Conservation (phyloP, 1,140 invertebrate species). For the Drosophila jambulina region DNA sequence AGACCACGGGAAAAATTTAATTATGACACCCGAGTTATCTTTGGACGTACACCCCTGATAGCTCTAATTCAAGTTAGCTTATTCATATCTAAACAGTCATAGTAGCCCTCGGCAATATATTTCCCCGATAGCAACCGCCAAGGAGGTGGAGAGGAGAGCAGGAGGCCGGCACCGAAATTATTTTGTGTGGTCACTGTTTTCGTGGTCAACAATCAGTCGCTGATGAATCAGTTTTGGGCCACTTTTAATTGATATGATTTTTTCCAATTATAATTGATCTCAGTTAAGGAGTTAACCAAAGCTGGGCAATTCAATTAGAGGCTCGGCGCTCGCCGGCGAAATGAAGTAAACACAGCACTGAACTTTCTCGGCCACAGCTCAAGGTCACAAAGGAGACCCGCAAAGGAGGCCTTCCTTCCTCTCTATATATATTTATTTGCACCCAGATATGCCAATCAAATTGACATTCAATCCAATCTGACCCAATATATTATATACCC, state of each 20-base stretch:
- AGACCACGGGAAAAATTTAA: constrained; percentile 69
- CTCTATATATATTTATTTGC: constrained; percentile 23
- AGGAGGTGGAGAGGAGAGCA: neutral
- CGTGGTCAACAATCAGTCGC: constrained; percentile 43
- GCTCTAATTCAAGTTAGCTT: constrained; percentile 55
- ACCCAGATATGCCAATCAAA: constrained; percentile 77
- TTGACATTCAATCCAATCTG: constrained; percentile 80
- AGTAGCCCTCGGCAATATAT: constrained; percentile 37
- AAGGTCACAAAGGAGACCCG: constrained; percentile 38
- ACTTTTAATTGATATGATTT: constrained; percentile 54
- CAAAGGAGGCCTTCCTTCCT: neutral
- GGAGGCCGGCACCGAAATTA: neutral
- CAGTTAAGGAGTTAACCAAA: constrained; percentile 55
- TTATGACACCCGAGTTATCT: constrained; percentile 79
- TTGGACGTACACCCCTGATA: constrained; percentile 72
- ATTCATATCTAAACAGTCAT: constrained; percentile 57
- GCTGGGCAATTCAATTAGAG: constrained; percentile 49
- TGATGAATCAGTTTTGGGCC: constrained; percentile 48
- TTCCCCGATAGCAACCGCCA: constrained; percentile 44
- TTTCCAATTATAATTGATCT: constrained; percentile 57
- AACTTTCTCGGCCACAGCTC: constrained; percentile 24
- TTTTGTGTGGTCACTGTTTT: constrained; percentile 41
- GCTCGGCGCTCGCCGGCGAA: neutral
- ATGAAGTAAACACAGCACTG: constrained; percentile 29
- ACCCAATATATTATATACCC: constrained; percentile 51